Evolutionary conservation across 1,140 invertebrate genomes (phyloP), one percentile per base, ranked within the genome.

Genomic region (Drosophila erecta): DNA sequence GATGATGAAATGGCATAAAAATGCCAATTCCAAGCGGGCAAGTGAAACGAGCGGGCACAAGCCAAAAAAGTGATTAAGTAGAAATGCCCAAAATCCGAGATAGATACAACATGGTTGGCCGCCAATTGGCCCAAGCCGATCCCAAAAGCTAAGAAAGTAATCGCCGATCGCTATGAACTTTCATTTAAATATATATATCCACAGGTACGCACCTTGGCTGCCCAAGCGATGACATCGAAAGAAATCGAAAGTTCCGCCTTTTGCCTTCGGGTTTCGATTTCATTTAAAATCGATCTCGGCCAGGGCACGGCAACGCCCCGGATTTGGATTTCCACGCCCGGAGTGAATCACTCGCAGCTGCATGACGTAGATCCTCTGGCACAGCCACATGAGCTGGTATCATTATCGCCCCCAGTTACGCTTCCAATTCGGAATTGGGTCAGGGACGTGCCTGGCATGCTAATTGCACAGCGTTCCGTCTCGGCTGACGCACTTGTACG

Each of bases 361-460:
- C 54, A 53, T 77, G 76, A 69, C 57, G 47, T 70, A 27, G 38
- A 47, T 67, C 78, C 79, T 74, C 61, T 14, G 20, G 12, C 30
- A 33, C 35, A 10, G 17, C 10, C 30, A 33, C 57, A 11, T 22
- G 6, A 56, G 38, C 22, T 7, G 38, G 30, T 12, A 50, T 20
- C 47, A 47, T 50, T 59, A 40, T 76, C 17, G 20, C 51, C 43
- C 49, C 17, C 30, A 30, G 41, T 56, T 69, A 69, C 66, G 33
- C 64, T 30, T 33, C 33, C 44, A 44, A 78, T 66, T 59, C 53
- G 55, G 59, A 89, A 89, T 89, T 89, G 85, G 84, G 84, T 89
- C 84, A 89, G 84, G 84, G 85, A 89, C 84, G 84, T 89, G 84
- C 76, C 76, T 56, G 76, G 84, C 79, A 84, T 87, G 80, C 80